Conservation (phyloP, 2,113 vertebrate species). For the Carassius gibelio region DNA sequence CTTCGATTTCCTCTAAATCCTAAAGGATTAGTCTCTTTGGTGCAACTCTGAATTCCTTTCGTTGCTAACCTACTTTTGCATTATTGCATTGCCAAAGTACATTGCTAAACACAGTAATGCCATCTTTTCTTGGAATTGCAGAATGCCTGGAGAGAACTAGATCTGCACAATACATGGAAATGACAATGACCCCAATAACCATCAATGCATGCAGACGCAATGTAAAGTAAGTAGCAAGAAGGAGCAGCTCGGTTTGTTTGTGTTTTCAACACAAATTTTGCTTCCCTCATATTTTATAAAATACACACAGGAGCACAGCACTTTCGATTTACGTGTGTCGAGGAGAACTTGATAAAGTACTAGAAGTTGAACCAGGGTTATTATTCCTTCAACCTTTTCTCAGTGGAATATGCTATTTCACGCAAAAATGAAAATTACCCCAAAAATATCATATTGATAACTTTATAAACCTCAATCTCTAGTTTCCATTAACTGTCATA, state of each 20-base stretch:
- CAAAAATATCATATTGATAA: too few relatives aligned
- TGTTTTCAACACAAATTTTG: slow-evolving; percentile 26
- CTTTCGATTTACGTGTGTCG: neutral
- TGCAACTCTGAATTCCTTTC: slow-evolving; percentile 33
- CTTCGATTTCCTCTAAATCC: slow-evolving; percentile 10
- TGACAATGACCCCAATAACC: neutral
- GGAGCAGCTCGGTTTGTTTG: neutral
- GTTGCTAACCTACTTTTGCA: slow-evolving; percentile 51
- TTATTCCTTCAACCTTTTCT: neutral
- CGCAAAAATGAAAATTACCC: too few relatives aligned
- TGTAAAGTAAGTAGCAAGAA: neutral
- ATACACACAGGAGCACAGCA: neutral
- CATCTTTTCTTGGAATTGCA: slow-evolving; percentile 39
- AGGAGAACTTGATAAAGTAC: too few relatives aligned
- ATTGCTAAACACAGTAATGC: slow-evolving; percentile 36
- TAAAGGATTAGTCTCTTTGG: slow-evolving; percentile 21
- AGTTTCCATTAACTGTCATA: too few relatives aligned
- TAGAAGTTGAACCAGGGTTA: too few relatives aligned
- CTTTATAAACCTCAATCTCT: too few relatives aligned
- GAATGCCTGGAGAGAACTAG: neutral
- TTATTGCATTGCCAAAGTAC: slow-evolving; percentile 17
- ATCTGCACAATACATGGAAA: neutral
- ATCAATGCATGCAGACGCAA: neutral
- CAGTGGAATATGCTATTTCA: neutral
- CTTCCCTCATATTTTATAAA: neutral